Conservation (phyloP, 2,888 invertebrate genomes). For the Copidosoma aretas region DNA sequence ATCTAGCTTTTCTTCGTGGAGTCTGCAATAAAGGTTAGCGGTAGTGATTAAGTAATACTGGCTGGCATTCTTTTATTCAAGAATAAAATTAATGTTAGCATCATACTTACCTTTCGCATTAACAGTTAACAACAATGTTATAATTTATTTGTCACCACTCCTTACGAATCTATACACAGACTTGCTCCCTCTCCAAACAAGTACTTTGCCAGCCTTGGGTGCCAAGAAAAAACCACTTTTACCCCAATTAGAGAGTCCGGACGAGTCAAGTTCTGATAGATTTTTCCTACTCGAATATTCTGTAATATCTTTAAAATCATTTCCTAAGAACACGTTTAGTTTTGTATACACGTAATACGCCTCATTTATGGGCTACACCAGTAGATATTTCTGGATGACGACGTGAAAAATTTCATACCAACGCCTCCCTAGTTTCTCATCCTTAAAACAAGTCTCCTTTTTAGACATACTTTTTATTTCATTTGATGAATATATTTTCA, state of each 20-base stretch:
- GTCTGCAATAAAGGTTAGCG: not conserved
- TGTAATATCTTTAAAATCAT: no score
- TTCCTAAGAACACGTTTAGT: no score
- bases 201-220: constrained; percentile 52
- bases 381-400: no score
- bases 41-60: not conserved
- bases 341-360: no score
- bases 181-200: constrained; percentile 49
- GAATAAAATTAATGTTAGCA: constrained; percentile 5
- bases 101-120: constrained; percentile 36
- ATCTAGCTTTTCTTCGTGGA: not conserved
- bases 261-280: no score
- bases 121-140: constrained; percentile 44
- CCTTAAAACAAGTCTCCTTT: not conserved
- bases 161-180: constrained; percentile 43
- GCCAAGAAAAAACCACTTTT: constrained; percentile 56
- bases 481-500: not conserved
- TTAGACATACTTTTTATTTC: not conserved
- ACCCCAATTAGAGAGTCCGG: constrained; percentile 53
- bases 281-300: no score
- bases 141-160: constrained; percentile 43
- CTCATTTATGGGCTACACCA: no score
- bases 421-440: no score
- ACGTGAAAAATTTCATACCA: no score
- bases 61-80: not conserved